Base-by-base conservation (phyloP, 2,113 vertebrate species). In the Sterrhoptilus dennistouni region DNA sequence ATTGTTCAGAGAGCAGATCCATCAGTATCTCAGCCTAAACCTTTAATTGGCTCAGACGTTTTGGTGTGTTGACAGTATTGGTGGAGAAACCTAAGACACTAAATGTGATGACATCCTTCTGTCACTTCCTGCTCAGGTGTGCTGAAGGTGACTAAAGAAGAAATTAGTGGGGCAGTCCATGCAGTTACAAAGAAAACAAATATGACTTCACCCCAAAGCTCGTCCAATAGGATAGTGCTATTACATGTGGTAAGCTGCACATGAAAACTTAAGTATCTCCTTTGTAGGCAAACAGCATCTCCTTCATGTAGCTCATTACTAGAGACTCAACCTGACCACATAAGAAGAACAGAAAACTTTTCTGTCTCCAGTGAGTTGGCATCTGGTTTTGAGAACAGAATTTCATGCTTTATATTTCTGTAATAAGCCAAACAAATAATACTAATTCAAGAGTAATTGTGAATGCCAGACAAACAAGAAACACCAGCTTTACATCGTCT, bases 381-480 rank as follows among this genome's bases (percentile, higher is more conserved):
- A 61, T 54, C n/a, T 74, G 49, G 59, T 80, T 92, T 70, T 93
- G 42, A 89, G 68, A 76, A 77, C 0, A 63, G 33, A 90, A 81
- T 87, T 83, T 83, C 27, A 38, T 1, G 9, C 76, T 81, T 92
- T 49, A 29, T 92, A 85, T 92, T 94, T 97, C 60, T 89, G 18
- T 56, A 92, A 77, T 42, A 93, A 71, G 56, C 35, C 65, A 88
- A 95, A 87, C 64, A 85, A 88, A 88, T 90, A 35, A 81, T 83
- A 83, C 64, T 92, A 74, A 92, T 95, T 95, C 74, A 93, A 81
- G 76, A 87, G 68, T 56, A 90, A 95, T 86, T 42, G 71, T 74
- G 47, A 52, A 52, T 52, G 69, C 60, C 64, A 70, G 91, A 81
- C 42, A 89, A 92, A 92, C 74, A 52, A 95, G 93, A 91, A 95